These are phyloP conservation scores for Sprattus sprattus DNA, from an alignment of 2,113 vertebrate species.

Conservation along the genomic window DNA sequence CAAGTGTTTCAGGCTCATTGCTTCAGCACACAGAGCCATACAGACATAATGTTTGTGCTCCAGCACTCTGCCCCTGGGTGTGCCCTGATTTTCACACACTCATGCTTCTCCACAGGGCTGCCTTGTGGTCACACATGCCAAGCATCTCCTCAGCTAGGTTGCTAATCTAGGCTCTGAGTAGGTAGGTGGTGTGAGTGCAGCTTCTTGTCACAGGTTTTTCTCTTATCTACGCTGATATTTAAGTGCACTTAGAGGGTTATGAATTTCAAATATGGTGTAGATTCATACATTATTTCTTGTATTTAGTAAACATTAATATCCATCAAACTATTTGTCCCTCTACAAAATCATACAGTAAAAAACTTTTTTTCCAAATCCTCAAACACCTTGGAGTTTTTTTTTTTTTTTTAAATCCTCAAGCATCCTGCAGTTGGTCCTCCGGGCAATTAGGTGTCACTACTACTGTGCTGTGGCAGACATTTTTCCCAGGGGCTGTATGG, in stretches of 20 bases:
- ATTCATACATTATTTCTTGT: conserved; percentile 8
- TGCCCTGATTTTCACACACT: background rate
- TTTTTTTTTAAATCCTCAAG: background rate
- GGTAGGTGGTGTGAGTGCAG: background rate
- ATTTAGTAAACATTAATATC: conserved; percentile 32
- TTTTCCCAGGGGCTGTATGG: conserved; percentile 73
- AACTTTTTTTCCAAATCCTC: background rate
- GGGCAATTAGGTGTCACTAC: conserved; percentile 61
- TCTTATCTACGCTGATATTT: background rate
- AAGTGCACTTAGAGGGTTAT: background rate
- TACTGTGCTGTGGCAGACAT: conserved; percentile 68
- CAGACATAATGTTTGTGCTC: background rate
- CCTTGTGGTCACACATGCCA: background rate
- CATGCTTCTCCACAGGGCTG: background rate
- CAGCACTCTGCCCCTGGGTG: background rate
- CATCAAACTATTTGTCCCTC: conserved; percentile 26
- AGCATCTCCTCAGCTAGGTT: background rate
- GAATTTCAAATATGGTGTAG: background rate
- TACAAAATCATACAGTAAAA: conserved; percentile 21
- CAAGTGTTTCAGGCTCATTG: conserved; percentile 5
- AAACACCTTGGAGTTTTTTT: background rate
- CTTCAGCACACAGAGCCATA: background rate
- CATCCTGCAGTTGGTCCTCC: background rate
- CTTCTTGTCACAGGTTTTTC: background rate
- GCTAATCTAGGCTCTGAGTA: background rate